Base-by-base conservation (phyloP, 2,888 invertebrate genomes). In the Drosophila seclusa region DNA sequence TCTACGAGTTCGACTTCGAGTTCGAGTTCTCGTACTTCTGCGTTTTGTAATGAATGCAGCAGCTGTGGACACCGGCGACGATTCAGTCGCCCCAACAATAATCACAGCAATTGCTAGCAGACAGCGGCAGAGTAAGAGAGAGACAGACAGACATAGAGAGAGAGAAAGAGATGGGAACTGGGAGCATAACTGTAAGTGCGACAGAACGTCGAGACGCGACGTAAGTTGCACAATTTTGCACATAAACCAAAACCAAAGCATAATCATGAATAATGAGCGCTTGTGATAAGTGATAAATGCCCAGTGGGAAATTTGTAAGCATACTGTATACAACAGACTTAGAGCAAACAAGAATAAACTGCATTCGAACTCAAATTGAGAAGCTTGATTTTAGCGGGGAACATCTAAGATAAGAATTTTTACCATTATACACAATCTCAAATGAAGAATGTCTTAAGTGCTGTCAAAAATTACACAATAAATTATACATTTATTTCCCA, bases 251-350 rank as follows among this genome's bases (percentile, higher is more conserved):
- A 72, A 57, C 73, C 86, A 87, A 90, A 90, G 83, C 91, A 91
- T 92, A 91, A 91, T 91, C 86, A 91, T 82, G 87, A 91, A 91
- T 92, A 92, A 91, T 92, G 91, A 91, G 90, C 83, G 83, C 67
- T 90, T 80, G 79, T 82, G 87, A 82, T 82, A 87, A 80, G 83
- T 89, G 81, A 82, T 77, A 83, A 86, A 59, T 78, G 69, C 78
- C 84, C 87, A 53, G 64, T 87, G 62, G 87, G 50, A 78, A 92
- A 92, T 90, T 80, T 83, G 64, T 68, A 64, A 34, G 53, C 73
- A 68, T 72, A 68, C 57, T 63, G 57, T 45, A 58, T 1, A 8
- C 27, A 27, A 18, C 24, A 21, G 5, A 18, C 36, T 21, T 16
- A 2, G 3, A 11, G n/a, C 34, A 24, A 53, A 11, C 13, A 13